Evolutionary conservation across 2,113 vertebrate species (phyloP).

Genomic region (Peucedramus taeniatus): DNA sequence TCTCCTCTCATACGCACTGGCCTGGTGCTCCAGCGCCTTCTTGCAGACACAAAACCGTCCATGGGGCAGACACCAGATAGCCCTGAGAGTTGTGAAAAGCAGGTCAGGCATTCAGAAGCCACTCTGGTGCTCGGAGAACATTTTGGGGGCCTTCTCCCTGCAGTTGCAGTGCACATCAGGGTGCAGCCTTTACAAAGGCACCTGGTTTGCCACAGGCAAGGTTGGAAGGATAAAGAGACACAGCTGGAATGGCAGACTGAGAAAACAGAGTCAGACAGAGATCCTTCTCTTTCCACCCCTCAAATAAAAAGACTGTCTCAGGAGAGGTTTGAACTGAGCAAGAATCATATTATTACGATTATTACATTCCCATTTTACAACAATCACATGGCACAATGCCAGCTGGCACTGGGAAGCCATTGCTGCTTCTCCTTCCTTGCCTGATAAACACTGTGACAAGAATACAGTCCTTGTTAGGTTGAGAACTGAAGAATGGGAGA

Average conservation of each 20-base stretch:
- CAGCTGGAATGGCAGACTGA: not conserved
- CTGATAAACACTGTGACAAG: not conserved
- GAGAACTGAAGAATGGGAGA: conserved; percentile 40
- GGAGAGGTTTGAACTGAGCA: not conserved
- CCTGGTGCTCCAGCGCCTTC: not conserved
- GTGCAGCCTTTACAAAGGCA: not conserved
- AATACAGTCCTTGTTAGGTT: conserved; percentile 43
- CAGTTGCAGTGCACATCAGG: not conserved
- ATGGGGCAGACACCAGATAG: not conserved
- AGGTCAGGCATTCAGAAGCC: not conserved
- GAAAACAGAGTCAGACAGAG: not conserved
- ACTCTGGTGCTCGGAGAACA: not conserved
- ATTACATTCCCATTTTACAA: conserved; percentile 39
- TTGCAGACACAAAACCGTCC: not conserved
- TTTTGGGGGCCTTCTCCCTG: not conserved
- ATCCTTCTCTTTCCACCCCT: not conserved
- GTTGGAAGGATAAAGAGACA: not conserved
- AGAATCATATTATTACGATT: conserved; percentile 4
- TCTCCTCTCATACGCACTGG: not conserved
- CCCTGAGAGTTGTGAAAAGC: not conserved
- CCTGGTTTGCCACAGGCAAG: not conserved
- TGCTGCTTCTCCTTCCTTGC: conserved; percentile 25
- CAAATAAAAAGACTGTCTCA: conserved; percentile 15
- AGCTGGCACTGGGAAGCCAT: conserved; percentile 14
- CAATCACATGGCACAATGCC: not conserved